phyloP scores from a whole-genome alignment of 2,888 invertebrate genomes.

The Cerastoderma edule region DNA sequence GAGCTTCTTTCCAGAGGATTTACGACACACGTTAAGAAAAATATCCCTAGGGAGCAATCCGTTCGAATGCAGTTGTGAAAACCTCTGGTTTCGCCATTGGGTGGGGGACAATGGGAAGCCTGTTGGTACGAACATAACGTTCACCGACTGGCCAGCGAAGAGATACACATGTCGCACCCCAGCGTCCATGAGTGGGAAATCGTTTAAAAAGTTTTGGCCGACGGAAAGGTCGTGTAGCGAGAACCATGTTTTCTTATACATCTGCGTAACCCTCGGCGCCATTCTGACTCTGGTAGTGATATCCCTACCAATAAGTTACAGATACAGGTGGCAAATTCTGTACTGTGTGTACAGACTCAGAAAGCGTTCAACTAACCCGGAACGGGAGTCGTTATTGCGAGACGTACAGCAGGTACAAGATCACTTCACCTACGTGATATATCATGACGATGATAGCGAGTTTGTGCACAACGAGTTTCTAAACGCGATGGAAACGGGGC shows the following conservation, averaged over 20 bases:
- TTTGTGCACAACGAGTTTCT: conserved; percentile 18
- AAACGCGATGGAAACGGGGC: not conserved
- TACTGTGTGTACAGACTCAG: not conserved
- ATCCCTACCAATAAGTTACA: not conserved
- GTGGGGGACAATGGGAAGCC: not conserved
- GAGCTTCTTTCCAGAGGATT: not conserved
- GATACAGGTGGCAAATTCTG: not conserved
- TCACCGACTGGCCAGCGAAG: not conserved
- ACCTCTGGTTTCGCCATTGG: conserved; percentile 26
- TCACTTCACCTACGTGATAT: not conserved
- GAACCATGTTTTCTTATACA: not conserved
- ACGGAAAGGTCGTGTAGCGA: not conserved
- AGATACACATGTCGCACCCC: not conserved
- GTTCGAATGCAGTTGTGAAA: conserved; percentile 22
- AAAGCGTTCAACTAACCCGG: not conserved
- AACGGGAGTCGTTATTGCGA: not conserved
- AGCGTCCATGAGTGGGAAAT: not conserved
- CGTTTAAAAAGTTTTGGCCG: not conserved
- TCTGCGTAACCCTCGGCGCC: not conserved
- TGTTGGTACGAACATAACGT: not conserved
- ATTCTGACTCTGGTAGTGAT: not conserved
- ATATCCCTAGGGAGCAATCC: not conserved
- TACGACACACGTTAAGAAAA: not conserved
- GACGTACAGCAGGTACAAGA: not conserved
- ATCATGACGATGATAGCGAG: conserved; percentile 5